Evolutionary conservation across 2,113 vertebrate genomes (phyloP).

Genomic region (Tachuris rubrigastra): DNA sequence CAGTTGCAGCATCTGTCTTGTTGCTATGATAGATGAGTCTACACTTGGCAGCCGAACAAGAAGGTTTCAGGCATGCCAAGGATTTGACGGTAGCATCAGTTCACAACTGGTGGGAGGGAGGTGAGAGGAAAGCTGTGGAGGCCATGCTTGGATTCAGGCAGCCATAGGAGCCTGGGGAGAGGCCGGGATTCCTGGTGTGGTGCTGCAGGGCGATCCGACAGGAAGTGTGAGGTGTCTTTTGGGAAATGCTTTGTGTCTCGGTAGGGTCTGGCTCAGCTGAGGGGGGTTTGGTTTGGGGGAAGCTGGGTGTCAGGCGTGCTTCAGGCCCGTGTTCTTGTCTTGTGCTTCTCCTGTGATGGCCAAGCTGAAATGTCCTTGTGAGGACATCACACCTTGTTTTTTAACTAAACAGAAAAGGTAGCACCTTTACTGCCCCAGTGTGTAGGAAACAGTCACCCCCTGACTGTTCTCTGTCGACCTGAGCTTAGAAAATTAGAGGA

Average conservation of each 20-base stretch:
- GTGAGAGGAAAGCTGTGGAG: background rate
- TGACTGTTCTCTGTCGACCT: background rate
- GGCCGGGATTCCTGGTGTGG: background rate
- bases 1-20: background rate
- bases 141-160: background rate
- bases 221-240: background rate
- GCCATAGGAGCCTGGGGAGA: background rate
- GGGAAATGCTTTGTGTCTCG: background rate
- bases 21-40: background rate
- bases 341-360: background rate
- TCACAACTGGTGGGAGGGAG: background rate
- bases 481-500: background rate
- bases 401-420: background rate
- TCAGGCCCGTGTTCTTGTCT: rapidly evolving
- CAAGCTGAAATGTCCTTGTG: background rate
- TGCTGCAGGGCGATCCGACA: background rate
- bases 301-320: rapidly evolving
- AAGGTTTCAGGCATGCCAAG: background rate
- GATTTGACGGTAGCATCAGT: background rate
- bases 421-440: rapidly evolving
- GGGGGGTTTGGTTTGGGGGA: background rate
- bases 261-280: background rate
- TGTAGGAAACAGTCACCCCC: background rate
- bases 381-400: background rate
- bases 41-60: background rate